phyloP scores from a whole-genome alignment of 2,888 invertebrate genomes.

The Amblyjoppa proteus region DNA sequence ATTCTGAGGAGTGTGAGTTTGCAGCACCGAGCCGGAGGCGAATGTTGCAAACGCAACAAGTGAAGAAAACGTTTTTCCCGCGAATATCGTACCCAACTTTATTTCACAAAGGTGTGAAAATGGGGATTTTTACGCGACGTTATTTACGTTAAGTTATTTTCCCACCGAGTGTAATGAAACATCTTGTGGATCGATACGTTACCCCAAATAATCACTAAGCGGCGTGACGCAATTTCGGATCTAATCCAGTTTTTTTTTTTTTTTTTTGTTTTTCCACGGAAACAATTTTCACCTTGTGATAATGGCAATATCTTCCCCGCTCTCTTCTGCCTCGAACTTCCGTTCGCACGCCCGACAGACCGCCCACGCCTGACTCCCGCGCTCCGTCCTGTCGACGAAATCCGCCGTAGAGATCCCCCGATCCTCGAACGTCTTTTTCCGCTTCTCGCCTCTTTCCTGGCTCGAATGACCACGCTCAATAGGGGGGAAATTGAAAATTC shows the following conservation, averaged over 20 bases:
- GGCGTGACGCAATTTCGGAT: background rate
- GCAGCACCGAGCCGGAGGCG: too few species aligned
- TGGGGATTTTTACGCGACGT: too few species aligned
- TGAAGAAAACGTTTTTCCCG: too few species aligned
- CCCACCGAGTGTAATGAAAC: too few species aligned
- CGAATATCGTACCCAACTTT: too few species aligned
- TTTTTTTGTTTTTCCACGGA: background rate
- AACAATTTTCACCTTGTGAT: constrained; percentile 75
- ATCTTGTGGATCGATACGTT: too few species aligned
- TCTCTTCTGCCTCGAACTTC: constrained; percentile 71
- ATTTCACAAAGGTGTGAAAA: too few species aligned
- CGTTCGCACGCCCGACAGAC: constrained; percentile 74
- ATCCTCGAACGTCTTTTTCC: constrained; percentile 36
- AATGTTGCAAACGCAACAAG: too few species aligned
- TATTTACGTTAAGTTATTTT: too few species aligned
- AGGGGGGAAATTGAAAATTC: constrained; percentile 14
- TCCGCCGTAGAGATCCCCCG: constrained; percentile 65
- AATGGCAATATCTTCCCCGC: constrained; percentile 72
- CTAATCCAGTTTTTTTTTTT: background rate
- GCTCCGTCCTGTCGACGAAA: constrained; percentile 60
- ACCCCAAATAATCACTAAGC: background rate
- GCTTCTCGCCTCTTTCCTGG: constrained; percentile 24
- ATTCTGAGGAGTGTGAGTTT: too few species aligned
- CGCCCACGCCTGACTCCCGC: constrained; percentile 71
- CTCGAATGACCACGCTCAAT: background rate